Percentiles rank a stretch among this genome's conserved stretches.
Evolutionary conservation across 2,797 vertebrate genomes (phyloP).

Genomic region (Craterocephalus amniculus): DNA sequence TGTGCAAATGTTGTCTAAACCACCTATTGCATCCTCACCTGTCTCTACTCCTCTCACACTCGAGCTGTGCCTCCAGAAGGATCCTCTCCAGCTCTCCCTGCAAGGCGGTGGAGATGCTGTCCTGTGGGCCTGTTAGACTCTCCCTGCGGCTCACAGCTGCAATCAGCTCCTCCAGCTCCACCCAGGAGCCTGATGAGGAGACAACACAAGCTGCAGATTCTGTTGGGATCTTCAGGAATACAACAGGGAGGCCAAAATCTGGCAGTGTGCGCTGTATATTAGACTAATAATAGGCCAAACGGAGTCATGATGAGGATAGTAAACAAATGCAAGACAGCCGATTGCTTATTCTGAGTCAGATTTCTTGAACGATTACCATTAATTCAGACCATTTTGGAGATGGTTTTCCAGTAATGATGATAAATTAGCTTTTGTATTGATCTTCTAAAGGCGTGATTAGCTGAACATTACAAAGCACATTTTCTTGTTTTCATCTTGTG

Average conservation of each 20-base stretch:
- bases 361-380: background rate
- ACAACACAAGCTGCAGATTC: slow-evolving; percentile 12
- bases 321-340: slow-evolving; percentile 5
- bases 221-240: slow-evolving; percentile 9
- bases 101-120: slow-evolving; percentile 73
- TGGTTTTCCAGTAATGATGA: background rate
- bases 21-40: slow-evolving; percentile 49
- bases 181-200: slow-evolving; percentile 79
- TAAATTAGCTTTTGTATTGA: no score
- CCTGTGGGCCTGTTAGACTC: slow-evolving; percentile 72
- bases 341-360: background rate
- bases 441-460: no score
- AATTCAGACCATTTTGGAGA: background rate
- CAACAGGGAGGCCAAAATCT: background rate
- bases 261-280: background rate
- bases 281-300: slow-evolving; percentile 6
- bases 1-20: slow-evolving; percentile 28
- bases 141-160: slow-evolving; percentile 72
- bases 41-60: slow-evolving; percentile 80
- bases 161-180: slow-evolving; percentile 81
- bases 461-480: background rate
- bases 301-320: slow-evolving; percentile 1
- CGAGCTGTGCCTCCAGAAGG: slow-evolving; percentile 81
- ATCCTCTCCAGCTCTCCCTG: slow-evolving; percentile 84
- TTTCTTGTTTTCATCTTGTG: background rate